Conservation (phyloP, 2,797 vertebrate genomes). For the Falco cherrug region DNA sequence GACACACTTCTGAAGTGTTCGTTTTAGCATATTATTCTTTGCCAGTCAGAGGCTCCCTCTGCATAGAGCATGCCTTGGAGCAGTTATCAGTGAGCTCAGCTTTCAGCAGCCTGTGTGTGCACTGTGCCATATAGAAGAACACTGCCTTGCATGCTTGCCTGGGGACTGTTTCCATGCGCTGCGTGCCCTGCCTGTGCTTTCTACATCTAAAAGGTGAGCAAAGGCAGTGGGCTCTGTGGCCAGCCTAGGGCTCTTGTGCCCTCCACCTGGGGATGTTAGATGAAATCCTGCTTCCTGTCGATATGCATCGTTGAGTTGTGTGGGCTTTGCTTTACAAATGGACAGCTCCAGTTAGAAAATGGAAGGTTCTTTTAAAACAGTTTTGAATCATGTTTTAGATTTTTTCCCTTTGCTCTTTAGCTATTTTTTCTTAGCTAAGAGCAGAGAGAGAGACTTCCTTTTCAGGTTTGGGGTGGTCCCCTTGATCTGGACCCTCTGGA, state of each 20-base stretch:
- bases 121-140: neutral
- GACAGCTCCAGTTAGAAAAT: neutral
- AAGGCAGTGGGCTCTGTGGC: neutral
- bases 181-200: neutral
- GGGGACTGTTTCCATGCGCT: accelerated
- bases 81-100: neutral
- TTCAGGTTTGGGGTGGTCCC: neutral
- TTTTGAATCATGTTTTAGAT: neutral
- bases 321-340: neutral
- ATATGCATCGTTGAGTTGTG: neutral
- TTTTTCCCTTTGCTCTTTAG: neutral
- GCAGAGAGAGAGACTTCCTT: neutral
- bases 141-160: neutral
- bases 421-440: neutral
- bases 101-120: neutral
- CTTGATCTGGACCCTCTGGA: neutral
- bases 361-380: neutral
- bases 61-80: neutral
- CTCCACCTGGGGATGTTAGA: neutral
- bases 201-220: neutral
- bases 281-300: neutral
- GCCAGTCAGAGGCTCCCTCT: neutral
- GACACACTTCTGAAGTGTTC: neutral
- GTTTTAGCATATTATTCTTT: neutral
- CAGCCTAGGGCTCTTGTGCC: neutral